These are phyloP conservation scores for Tyrannus savana DNA, from an alignment of 2,113 vertebrate species.

Conservation along the genomic window DNA sequence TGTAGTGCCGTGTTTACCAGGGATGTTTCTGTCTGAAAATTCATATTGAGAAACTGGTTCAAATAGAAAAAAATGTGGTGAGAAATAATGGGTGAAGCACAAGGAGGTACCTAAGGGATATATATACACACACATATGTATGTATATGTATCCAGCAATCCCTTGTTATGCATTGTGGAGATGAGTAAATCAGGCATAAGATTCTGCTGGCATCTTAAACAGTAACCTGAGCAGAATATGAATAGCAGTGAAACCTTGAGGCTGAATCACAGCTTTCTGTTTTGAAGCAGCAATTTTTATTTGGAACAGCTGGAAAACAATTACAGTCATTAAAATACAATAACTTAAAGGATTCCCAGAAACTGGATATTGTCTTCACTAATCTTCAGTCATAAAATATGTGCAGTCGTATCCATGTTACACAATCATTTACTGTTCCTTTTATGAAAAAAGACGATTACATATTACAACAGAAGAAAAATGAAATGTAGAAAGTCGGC, in stretches of 20 bases:
- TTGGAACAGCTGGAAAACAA: constrained; percentile 50
- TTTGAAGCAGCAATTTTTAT: not conserved
- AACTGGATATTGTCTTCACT: not conserved
- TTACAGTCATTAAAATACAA: constrained; percentile 24
- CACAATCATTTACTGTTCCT: not conserved
- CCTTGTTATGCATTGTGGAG: not conserved
- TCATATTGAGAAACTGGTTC: not conserved
- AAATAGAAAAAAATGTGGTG: not conserved
- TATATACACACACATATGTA: not conserved
- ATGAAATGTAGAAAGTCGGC: not conserved
- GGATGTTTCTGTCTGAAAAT: not conserved
- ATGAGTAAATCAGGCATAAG: not conserved
- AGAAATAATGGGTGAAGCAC: not conserved
- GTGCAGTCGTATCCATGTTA: not conserved
- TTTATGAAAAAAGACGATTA: not conserved
- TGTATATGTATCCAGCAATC: not conserved
- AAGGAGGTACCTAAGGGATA: not conserved
- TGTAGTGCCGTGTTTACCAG: not conserved
- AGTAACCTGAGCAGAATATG: not conserved
- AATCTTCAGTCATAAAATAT: constrained; percentile 30
- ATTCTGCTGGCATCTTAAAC: not conserved
- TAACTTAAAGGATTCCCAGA: constrained; percentile 25
- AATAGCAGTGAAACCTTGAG: constrained; percentile 20
- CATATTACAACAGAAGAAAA: not conserved
- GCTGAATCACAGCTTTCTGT: constrained; percentile 16